Base-by-base conservation (phyloP, 2,797 vertebrate species). In the Enteromius mattozi region DNA sequence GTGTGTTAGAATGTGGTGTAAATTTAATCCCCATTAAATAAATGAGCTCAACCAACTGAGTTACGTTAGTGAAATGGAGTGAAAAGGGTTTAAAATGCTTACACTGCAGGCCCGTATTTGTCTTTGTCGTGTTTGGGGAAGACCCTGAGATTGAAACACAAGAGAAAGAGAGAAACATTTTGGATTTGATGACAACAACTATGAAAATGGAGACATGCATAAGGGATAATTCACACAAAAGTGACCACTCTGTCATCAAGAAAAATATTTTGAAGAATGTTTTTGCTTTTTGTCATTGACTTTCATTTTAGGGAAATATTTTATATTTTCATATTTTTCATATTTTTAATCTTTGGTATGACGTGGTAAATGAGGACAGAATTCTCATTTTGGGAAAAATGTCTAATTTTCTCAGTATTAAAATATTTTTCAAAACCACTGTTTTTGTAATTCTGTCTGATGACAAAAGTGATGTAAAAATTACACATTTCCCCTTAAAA, bases 111-210 rank as follows among this genome's bases (percentile, higher is more conserved):
- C 66, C 88, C 88, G 88, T 89, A 89, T 85, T 89, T 88, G 84
- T 89, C 88, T 89, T 89, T 89, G 77, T 89, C 88, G 88, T 89
- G 88, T 85, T 89, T 89, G 80, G 88, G 88, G 82, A 89, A 89
- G 72, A 89, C 82, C 88, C 88, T 89, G 66, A 59, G 27, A 89
- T 81, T 45, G n/a, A 51, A 72, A 30, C 13, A 76, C 37, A 72
- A 66, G 54, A 83, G 49, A 59, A 54, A 82, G n/a, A 80, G 66
- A 84, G 35, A 84, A 80, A 80, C 49, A 54, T 19, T n/a, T 69
- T 21, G 51, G 6, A 16, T 82, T 63, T 72, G 21, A 70, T 30
- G 12, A 30, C 4, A 35, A 59, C 27, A 61, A 63, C 49, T 47
- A 24, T 30, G 21, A 72, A 68, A 78, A 72, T 1, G 19, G 1